Base-by-base conservation (phyloP, 2,797 vertebrate genomes). In the Pantherophis alleghaniensis region DNA sequence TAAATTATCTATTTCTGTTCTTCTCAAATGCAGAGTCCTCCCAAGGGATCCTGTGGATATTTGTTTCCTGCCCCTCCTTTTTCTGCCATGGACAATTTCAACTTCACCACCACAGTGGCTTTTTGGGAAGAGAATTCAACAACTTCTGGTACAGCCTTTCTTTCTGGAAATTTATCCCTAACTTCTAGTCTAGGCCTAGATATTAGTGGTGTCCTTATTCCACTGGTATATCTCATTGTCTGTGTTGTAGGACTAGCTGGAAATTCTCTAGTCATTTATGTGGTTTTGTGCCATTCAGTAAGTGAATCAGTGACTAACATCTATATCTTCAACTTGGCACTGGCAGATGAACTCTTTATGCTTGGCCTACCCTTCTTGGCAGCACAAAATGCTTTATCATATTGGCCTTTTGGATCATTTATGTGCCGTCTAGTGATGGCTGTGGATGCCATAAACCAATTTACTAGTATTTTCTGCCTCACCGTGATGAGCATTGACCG, bases 391-490 rank as follows among this genome's bases (percentile, higher is more conserved):
- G 99, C 99, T 32, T 98, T 99, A 93, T 99, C 99, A 92, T 99
- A 99, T 90, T 99, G 99, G 99, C 99, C 99, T 0, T 99, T 99
- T 2, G 99, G 99, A 5, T 99, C 99, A 69, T 98, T 99, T 96
- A 97, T 99, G 97, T 99, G 99, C 95, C 99, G 99, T 0, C 97
- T 99, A 53, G 99, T 99, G 94, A 99, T 99, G 99, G 99, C 98
- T 0, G 98, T 99, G 55, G 99, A 99, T 92, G 98, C 98, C 18
- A 98, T 99, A 97, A 99, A 99, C 96, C 99, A 99, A 97, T 99
- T 99, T 97, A 99, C 99, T 28, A 99, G 99, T 93, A 99, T 99
- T 97, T 99, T 99, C 97, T 99, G 99, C 95, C 98, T 99, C 96
- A 99, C 99, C 0, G 99, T 99, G 92, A 99, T 99, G 98, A 99